phyloP scores from a whole-genome alignment of 2,797 vertebrate genomes.

The Rhodeus uyekii region DNA sequence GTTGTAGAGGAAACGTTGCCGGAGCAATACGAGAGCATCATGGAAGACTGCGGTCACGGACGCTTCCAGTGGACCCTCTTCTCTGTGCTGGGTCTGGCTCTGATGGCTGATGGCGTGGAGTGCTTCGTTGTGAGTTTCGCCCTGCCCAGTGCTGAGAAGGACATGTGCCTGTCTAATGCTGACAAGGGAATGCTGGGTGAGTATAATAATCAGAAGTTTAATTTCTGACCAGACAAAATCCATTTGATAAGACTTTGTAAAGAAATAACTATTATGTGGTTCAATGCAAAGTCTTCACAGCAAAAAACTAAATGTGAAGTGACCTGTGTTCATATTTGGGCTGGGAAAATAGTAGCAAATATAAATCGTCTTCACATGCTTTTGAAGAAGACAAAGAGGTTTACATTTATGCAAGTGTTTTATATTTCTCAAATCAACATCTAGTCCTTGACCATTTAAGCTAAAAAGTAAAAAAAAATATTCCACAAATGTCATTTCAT shows the following conservation, averaged over 20 bases:
- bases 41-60: conserved; percentile 95
- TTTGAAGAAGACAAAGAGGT: neutral
- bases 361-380: neutral
- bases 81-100: conserved; percentile 88
- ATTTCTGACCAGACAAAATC: neutral
- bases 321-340: neutral
- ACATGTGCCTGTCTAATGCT: conserved; percentile 96
- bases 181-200: conserved; percentile 97
- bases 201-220: conserved; percentile 58
- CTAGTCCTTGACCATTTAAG: neutral
- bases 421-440: neutral
- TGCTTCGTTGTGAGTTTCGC: conserved; percentile 96
- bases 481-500: neutral
- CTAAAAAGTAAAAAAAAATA: neutral
- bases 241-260: neutral
- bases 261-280: neutral
- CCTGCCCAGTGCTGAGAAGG: conserved; percentile 95
- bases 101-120: conserved; percentile 98
- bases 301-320: neutral
- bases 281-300: neutral
- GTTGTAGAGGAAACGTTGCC: conserved; percentile 88
- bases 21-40: conserved; percentile 94
- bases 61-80: conserved; percentile 98
- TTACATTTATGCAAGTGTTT: neutral
- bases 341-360: neutral